Evolutionary conservation across 2,113 vertebrate genomes (phyloP).

Genomic region (Hemichromis elongatus): DNA sequence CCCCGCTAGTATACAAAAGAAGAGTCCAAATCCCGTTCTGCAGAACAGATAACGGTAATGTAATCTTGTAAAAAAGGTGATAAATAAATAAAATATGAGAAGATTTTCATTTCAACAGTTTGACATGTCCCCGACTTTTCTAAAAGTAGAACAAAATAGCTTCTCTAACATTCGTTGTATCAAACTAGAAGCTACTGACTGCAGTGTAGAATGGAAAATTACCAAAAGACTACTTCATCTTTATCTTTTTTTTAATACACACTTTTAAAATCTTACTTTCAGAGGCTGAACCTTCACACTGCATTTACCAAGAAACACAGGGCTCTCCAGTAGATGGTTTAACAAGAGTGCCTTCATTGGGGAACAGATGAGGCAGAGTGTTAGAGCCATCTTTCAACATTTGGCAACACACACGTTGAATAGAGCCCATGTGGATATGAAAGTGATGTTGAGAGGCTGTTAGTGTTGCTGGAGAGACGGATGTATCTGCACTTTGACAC

Average conservation of each 20-base stretch:
- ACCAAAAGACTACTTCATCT: neutral
- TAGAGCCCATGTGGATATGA: constrained; percentile 24
- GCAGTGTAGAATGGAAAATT: neutral
- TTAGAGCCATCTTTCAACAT: constrained; percentile 51
- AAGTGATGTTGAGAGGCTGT: neutral
- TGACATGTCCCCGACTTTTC: neutral
- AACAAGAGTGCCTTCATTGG: constrained; percentile 62
- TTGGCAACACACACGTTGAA: constrained; percentile 51
- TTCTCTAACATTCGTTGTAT: rapidly evolving
- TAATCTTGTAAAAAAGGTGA: neutral
- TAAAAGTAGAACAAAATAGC: neutral
- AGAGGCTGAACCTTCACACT: neutral
- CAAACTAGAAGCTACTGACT: neutral
- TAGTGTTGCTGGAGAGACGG: constrained; percentile 4
- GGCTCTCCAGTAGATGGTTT: constrained; percentile 41
- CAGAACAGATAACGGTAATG: neutral
- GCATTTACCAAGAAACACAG: constrained; percentile 23
- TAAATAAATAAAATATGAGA: neutral
- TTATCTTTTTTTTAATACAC: neutral
- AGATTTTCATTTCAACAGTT: neutral
- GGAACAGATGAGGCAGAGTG: constrained; percentile 55
- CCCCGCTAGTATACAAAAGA: neutral
- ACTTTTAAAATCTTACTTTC: neutral
- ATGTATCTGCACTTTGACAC: neutral
- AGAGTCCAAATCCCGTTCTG: neutral